These are phyloP conservation scores for Arctocebus calabarensis DNA, from an alignment of 2,797 vertebrate species.

Conservation along the genomic window DNA sequence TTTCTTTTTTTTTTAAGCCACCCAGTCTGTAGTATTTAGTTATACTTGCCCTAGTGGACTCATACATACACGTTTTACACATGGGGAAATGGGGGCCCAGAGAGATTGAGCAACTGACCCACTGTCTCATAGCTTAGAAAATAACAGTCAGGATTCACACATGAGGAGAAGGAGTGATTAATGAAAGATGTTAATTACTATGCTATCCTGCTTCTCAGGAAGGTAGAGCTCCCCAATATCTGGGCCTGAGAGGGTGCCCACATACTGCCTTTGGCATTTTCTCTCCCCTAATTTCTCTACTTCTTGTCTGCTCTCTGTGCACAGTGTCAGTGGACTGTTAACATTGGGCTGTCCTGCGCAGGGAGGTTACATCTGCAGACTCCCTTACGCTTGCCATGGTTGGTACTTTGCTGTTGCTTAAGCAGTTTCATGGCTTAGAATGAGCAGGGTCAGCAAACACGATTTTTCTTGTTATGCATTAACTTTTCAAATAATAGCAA, in stretches of 20 bases:
- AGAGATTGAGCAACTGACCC: neutral
- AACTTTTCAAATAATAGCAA: conserved; percentile 70
- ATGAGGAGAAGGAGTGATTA: neutral
- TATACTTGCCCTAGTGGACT: neutral
- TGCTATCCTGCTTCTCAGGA: neutral
- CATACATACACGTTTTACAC: neutral
- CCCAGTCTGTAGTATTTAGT: neutral
- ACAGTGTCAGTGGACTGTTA: fast-evolving
- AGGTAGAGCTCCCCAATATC: neutral
- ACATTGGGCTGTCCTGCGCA: neutral
- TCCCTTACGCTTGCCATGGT: neutral
- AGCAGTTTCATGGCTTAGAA: conserved; percentile 58
- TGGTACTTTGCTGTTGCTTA: conserved; percentile 48
- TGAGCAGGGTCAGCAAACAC: conserved; percentile 62
- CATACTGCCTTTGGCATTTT: neutral
- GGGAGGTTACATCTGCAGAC: neutral
- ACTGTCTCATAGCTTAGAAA: neutral
- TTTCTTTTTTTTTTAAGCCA: neutral
- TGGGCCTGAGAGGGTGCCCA: neutral
- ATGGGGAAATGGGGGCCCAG: neutral
- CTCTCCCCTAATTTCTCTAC: neutral
- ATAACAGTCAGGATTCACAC: neutral
- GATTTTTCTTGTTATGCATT: conserved; percentile 64
- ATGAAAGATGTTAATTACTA: neutral
- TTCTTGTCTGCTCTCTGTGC: neutral